Evolutionary conservation across 1,140 invertebrate species (phyloP).

Genomic region (Cylas formicarius): DNA sequence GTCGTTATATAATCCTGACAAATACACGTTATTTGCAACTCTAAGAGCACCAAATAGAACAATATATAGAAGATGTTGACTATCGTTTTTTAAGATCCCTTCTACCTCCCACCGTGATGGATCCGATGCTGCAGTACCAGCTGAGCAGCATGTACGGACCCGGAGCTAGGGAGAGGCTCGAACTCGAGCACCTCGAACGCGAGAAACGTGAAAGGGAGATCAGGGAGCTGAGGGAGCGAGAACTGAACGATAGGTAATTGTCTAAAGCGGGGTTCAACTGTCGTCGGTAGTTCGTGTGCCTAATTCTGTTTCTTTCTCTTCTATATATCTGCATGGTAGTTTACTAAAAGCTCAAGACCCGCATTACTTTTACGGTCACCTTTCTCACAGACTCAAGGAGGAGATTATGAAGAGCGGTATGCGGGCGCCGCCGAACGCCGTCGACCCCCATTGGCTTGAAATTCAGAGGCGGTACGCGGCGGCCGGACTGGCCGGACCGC

Average conservation of each 20-base stretch:
- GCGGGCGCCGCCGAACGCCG: slow-evolving; percentile 50
- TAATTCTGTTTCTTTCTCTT: too few relatives aligned
- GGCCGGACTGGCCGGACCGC: slow-evolving; percentile 35
- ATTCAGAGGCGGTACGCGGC: slow-evolving; percentile 39
- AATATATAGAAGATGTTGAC: not conserved
- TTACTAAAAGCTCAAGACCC: too few relatives aligned
- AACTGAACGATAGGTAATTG: slow-evolving; percentile 61
- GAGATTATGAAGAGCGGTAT: slow-evolving; percentile 63
- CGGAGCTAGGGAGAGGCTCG: slow-evolving; percentile 66
- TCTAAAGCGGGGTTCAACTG: not conserved
- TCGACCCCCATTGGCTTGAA: slow-evolving; percentile 89
- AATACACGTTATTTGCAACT: too few relatives aligned
- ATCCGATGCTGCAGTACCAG: slow-evolving; percentile 68
- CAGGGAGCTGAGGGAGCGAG: slow-evolving; percentile 74
- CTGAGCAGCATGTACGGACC: slow-evolving; percentile 66
- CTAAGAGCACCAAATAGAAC: too few relatives aligned
- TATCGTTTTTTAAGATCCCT: slow-evolving; percentile 22
- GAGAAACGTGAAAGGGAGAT: slow-evolving; percentile 80
- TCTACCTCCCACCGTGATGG: slow-evolving; percentile 59
- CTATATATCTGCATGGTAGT: not conserved
- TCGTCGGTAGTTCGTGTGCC: not conserved
- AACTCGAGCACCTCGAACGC: slow-evolving; percentile 73
- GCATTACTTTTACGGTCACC: not conserved
- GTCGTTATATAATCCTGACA: too few relatives aligned
- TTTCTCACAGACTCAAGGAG: slow-evolving; percentile 55